A percentile compares a stretch with the other conserved stretches of the same genome.
Evolutionary conservation across 2,888 invertebrate genomes (phyloP).

Genomic region (Volucella inanis): DNA sequence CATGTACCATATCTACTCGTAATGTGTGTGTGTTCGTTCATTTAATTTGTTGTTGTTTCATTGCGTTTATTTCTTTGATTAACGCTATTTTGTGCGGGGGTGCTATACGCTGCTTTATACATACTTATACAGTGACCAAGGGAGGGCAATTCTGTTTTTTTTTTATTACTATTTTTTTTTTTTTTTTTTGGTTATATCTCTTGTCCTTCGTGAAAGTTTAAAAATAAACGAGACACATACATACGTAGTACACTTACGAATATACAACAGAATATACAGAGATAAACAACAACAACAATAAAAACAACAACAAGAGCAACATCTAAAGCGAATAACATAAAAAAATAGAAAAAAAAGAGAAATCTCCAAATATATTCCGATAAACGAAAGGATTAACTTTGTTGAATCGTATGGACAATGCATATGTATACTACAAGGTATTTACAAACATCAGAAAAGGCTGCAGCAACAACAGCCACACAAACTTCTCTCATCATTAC

Average conservation of each 20-base stretch:
- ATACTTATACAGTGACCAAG: conserved; percentile 24
- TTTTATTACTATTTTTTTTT: conserved; percentile 28
- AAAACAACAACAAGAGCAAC: too few species aligned
- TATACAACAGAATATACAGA: too few species aligned
- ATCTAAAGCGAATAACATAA: conserved; percentile 2
- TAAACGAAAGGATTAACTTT: conserved; percentile 71
- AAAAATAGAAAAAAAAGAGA: conserved; percentile 15
- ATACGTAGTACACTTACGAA: conserved; percentile 35
- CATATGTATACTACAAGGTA: conserved; percentile 83
- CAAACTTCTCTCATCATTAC: conserved; percentile 46
- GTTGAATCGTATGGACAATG: conserved; percentile 82
- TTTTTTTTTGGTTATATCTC: conserved; percentile 36
- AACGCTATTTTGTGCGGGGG: conserved; percentile 57
- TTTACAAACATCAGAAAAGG: conserved; percentile 52
- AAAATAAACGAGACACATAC: conserved; percentile 46
- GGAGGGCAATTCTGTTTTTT: conserved; percentile 40
- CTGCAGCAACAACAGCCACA: conserved; percentile 61
- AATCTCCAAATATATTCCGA: conserved; percentile 38
- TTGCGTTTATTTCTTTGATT: conserved; percentile 57
- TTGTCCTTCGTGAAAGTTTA: conserved; percentile 50
- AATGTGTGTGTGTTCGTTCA: conserved; percentile 38
- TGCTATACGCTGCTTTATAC: conserved; percentile 22
- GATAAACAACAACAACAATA: neutral
- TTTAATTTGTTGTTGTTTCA: conserved; percentile 54
- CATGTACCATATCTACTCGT: too few species aligned